A percentile compares a stretch with the other conserved stretches of the same genome.
Evolutionary conservation across 2,888 invertebrate species (phyloP).

Genomic region (Habroteleia sp.): DNA sequence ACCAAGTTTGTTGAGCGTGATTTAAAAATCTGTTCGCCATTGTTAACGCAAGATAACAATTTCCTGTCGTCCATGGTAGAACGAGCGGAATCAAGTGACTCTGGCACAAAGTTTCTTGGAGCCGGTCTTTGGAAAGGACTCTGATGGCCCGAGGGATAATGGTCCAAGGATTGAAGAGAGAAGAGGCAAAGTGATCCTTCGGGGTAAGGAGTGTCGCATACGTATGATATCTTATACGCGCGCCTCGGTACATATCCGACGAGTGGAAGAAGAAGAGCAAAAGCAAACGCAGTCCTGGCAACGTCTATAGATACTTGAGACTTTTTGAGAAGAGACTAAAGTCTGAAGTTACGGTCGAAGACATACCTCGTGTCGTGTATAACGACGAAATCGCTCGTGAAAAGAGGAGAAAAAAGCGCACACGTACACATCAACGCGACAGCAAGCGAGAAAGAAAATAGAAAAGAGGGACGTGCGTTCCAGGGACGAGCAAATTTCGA

Average conservation of each 20-base stretch:
- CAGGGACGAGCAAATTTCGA: conserved; percentile 16
- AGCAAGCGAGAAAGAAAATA: conserved; percentile 9
- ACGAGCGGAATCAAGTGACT: conserved; percentile 60
- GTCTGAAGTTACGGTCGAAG: conserved; percentile 50
- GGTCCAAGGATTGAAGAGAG: conserved; percentile 69
- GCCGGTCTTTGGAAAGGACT: conserved; percentile 64
- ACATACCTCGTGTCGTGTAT: conserved; percentile 39
- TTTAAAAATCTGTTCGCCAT: conserved; percentile 4
- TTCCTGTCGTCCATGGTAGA: conserved; percentile 77
- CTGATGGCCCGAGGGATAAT: conserved; percentile 73
- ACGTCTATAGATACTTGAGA: conserved; percentile 64
- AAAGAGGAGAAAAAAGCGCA: conserved; percentile 22
- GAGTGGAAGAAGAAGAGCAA: conserved; percentile 60
- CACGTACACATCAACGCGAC: background rate
- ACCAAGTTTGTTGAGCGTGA: no score
- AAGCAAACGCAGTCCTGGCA: conserved; percentile 61
- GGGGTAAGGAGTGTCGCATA: conserved; percentile 71
- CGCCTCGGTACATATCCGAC: conserved; percentile 64
- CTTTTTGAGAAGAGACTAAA: conserved; percentile 60
- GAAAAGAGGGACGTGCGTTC: conserved; percentile 5
- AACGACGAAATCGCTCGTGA: conserved; percentile 54
- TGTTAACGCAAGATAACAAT: conserved; percentile 72
- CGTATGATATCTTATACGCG: conserved; percentile 65
- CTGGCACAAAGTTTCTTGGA: conserved; percentile 77
- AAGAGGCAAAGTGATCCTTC: conserved; percentile 70